phyloP scores from a whole-genome alignment of 2,113 vertebrate species.

The Xyrauchen texanus region DNA sequence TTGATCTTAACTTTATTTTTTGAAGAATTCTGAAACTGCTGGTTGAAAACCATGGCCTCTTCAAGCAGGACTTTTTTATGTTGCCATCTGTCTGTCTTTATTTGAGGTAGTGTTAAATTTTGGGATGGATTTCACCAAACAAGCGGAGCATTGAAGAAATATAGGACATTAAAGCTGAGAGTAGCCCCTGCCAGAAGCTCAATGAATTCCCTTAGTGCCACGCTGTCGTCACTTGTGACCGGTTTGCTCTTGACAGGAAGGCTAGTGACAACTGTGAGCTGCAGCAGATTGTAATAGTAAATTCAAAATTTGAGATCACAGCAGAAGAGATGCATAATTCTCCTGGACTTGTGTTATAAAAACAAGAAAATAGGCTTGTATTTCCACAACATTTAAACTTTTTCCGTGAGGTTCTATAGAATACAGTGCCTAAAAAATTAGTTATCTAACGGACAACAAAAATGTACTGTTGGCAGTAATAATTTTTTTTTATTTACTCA shows the following conservation, averaged over 20 bases:
- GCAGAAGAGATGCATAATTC: neutral
- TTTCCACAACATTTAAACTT: neutral
- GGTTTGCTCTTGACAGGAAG: conserved; percentile 51
- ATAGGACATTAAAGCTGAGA: conserved; percentile 47
- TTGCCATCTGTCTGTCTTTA: conserved; percentile 32
- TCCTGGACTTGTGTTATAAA: neutral
- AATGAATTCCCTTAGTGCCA: conserved; percentile 38
- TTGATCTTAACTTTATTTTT: neutral
- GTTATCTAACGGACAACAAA: no score
- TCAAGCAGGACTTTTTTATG: neutral
- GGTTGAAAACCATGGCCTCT: neutral
- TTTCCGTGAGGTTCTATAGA: no score
- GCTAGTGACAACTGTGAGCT: conserved; percentile 43
- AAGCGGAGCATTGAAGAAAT: conserved; percentile 37
- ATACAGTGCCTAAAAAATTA: no score
- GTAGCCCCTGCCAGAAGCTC: conserved; percentile 32
- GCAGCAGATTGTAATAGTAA: conserved; percentile 33
- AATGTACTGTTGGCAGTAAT: neutral
- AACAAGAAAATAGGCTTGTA: neutral
- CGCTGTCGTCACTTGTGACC: conserved; percentile 51
- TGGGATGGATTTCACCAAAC: conserved; percentile 17
- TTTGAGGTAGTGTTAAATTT: conserved; percentile 39
- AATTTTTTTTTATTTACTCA: no score
- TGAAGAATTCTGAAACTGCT: neutral
- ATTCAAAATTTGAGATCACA: conserved; percentile 13